Evolutionary conservation across 2,113 vertebrate species (phyloP), one percentile per base, ranked within the genome.

Genomic region (Pitta sordida): DNA sequence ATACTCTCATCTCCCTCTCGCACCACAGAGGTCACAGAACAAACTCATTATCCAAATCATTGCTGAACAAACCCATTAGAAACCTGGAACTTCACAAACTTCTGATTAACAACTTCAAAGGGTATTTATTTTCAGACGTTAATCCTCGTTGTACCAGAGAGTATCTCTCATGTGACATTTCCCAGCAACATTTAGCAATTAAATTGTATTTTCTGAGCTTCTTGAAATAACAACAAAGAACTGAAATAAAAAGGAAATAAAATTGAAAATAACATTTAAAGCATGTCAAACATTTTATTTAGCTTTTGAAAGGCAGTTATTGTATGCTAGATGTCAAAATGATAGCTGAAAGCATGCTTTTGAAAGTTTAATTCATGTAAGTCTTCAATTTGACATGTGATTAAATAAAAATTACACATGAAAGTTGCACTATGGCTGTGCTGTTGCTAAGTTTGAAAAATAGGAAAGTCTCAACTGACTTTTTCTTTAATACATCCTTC

Each of bases 241-340:
- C n/a, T 34, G 81, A 93, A 94, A 94, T 81, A 91, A 97, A 95
- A 94, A 95, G 90, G 85, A 97, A 97, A 97, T 87, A 94, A 96
- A 92, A 44, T 39, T 62, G 63, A 85, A 91, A 97, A 88, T 91
- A 97, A 93, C 91, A 96, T 78, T 97, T 97, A 93, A 97, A 95
- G 80, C 70, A 81, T 46, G 87, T 91, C 86, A 92, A 94, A 95
- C 76, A 94, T 96, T 97, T 94, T 94, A 97, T 95, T 96, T 94
- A 26, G 73, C 79, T 95, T 95, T 95, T 95, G 93, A 97, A 95
- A 97, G 92, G 88, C 89, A 92, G 91, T 93, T 97, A 97, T 96
- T 96, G 78, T 81, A 94, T 96, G 93, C 89, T 87, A 97, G 91
- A 88, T 86, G 88, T 93, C 88, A 97, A 87, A 96, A 93, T 94